Evolutionary conservation across 1,140 invertebrate species (phyloP).

Genomic region (Globodera ellingtonae): DNA sequence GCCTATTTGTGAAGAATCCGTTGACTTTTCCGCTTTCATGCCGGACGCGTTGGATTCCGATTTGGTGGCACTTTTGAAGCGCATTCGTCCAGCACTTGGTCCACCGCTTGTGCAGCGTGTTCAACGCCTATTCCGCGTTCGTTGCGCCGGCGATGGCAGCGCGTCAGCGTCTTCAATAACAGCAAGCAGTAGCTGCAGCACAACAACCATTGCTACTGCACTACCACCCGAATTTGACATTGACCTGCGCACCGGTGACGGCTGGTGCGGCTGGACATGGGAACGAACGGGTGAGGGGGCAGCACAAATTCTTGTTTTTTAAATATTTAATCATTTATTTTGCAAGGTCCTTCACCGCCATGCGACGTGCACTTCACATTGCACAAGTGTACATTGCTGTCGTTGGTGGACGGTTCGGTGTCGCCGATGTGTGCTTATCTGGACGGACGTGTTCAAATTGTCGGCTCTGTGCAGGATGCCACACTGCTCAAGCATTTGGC

Average conservation of each 20-base stretch:
- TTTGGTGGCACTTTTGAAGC: background rate
- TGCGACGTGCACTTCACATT: conserved; percentile 32
- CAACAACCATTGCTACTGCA: conserved; percentile 4
- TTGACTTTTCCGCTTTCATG: too few relatives aligned
- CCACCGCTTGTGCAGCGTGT: conserved; percentile 3
- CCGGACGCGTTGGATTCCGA: background rate
- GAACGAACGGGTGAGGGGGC: background rate
- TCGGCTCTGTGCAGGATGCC: conserved; percentile 39
- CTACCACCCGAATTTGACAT: conserved; percentile 26
- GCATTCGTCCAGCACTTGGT: background rate
- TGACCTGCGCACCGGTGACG: conserved; percentile 10
- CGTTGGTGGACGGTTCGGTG: conserved; percentile 39
- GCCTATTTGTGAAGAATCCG: background rate
- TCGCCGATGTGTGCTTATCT: conserved; percentile 46
- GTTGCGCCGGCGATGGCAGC: background rate
- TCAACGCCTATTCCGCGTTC: background rate
- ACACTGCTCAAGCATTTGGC: conserved; percentile 38
- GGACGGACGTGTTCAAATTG: conserved; percentile 43
- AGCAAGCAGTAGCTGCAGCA: conserved; percentile 33
- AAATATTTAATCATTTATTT: too few relatives aligned
- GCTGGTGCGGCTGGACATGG: conserved; percentile 33
- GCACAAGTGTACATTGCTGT: conserved; percentile 24
- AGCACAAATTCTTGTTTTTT: too few relatives aligned
- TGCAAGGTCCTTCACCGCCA: background rate
- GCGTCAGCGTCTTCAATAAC: background rate